Evolutionary conservation across 2,113 vertebrate species (phyloP).

Genomic region (Cariama cristata): DNA sequence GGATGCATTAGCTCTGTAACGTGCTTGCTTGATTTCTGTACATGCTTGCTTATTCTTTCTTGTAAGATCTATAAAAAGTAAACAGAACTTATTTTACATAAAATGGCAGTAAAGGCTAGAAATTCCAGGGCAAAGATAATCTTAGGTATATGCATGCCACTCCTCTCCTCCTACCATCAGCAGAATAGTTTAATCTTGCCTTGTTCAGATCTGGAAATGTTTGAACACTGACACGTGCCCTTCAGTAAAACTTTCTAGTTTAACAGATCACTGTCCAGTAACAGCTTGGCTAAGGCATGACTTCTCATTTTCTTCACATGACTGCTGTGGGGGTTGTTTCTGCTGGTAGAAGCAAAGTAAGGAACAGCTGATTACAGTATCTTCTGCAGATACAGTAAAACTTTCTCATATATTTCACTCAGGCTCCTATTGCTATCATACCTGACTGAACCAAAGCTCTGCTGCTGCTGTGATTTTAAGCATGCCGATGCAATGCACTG

Average conservation of each 20-base stretch:
- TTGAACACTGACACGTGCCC: rapidly evolving
- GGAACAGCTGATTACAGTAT: not conserved
- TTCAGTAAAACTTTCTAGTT: not conserved
- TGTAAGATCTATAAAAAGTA: not conserved
- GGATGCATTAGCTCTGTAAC: not conserved
- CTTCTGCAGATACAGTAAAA: not conserved
- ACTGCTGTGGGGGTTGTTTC: not conserved
- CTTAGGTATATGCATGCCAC: not conserved
- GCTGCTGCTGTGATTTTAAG: not conserved
- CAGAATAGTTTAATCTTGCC: not conserved
- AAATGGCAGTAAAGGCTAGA: not conserved
- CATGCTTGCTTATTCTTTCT: not conserved
- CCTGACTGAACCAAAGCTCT: not conserved
- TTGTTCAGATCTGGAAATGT: not conserved
- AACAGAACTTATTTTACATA: not conserved
- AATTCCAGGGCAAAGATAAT: not conserved
- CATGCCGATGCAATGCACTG: not conserved
- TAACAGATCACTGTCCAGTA: not conserved
- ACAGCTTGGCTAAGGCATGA: not conserved
- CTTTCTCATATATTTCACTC: not conserved
- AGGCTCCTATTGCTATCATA: not conserved
- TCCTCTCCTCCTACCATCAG: not conserved
- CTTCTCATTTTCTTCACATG: not conserved
- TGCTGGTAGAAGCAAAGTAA: not conserved
- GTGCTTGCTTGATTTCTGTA: not conserved